Base-by-base conservation (phyloP, 2,113 vertebrate genomes). In the Trematomus loennbergii region DNA sequence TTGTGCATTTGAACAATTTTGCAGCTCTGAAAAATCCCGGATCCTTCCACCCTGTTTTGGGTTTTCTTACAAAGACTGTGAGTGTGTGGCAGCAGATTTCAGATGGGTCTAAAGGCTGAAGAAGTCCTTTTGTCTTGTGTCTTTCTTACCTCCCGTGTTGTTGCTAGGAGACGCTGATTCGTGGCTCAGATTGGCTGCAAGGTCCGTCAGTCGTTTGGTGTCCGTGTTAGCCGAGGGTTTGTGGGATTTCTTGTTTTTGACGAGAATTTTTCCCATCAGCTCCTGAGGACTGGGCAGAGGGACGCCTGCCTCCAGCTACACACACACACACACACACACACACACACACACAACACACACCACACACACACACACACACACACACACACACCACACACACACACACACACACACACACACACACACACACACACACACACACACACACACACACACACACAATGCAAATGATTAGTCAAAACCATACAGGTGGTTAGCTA, bases 191-290 rank as follows among this genome's bases (percentile, higher is more conserved):
- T 97, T 99, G 87, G 97, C 97, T 15, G 96, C 95, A 79, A 98
- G 97, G 85, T 99, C 98, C 0, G 94, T 94, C 48, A 97, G 94
- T 82, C 97, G 96, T 94, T 98, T 99, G 90, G 96, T 97, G 18
- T 96, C 95, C 4, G 95, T 96, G 59, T 95, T 96, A 7, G 96
- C n/a, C 3, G 96, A 92, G 0, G 97, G 97, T 88, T 99, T 99
- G 78, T 97, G 97, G 52, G 98, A 99, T 91, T 99, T 99, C 91
- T 99, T n/a, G n/a, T 99, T 99, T 93, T 99, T 99, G 88, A 99
- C 96, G 75, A 99, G 95, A 49, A 99, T 99, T 94, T 99, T 99
- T 57, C 98, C 97, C 95, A 97, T 97, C 84, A 99, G 94, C 89
- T 99, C 98, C 92, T 95, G 96, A 60, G 98, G 98, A 83, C 98